Evolutionary conservation across 1,140 invertebrate genomes (phyloP).

Genomic region (Littorina saxatilis): DNA sequence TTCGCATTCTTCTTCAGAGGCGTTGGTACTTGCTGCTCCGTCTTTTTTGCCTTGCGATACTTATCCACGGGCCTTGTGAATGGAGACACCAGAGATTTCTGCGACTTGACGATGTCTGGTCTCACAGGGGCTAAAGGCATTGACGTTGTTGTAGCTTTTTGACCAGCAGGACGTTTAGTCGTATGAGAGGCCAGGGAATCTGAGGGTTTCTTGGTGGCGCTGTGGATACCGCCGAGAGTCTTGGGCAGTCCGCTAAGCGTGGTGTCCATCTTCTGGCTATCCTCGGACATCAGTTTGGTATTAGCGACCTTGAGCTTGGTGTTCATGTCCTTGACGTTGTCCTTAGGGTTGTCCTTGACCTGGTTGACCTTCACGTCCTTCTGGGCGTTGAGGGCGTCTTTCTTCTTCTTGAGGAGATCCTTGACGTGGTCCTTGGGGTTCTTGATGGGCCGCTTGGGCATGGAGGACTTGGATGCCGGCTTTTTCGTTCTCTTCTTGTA

Average conservation of each 20-base stretch:
- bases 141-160: too few species aligned
- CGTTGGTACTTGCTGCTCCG: background rate
- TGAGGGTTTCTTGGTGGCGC: too few species aligned
- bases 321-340: background rate
- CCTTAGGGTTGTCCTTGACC: slow-evolving; percentile 7
- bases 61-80: too few species aligned
- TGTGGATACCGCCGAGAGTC: too few species aligned
- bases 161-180: too few species aligned
- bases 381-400: background rate
- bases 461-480: background rate
- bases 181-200: too few species aligned
- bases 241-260: slow-evolving; percentile 2
- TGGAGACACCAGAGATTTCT: too few species aligned
- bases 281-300: background rate
- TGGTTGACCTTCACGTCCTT: background rate
- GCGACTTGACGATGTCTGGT: too few species aligned
- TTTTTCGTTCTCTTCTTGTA: too few species aligned
- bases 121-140: too few species aligned
- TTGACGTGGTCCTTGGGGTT: background rate
- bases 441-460: background rate
- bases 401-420: background rate
- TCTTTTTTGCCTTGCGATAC: background rate
- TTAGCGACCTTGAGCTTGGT: background rate
- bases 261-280: background rate
- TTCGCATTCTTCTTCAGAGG: too few species aligned